Evolutionary conservation across 2,888 invertebrate genomes (phyloP).

Genomic region (Odontomyia ornata): DNA sequence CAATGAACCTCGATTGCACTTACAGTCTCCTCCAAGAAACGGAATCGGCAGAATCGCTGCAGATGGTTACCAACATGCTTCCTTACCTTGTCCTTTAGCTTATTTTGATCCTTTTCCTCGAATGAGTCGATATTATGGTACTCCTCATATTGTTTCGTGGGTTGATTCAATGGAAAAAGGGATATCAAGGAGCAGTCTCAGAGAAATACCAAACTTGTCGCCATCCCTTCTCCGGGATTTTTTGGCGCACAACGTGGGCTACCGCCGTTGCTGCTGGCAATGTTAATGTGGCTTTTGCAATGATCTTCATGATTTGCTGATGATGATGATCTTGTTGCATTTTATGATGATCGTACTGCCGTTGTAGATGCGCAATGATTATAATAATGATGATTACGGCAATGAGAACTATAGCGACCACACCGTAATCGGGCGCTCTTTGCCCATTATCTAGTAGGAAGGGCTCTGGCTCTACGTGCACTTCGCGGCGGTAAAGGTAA

Average conservation of each 20-base stretch:
- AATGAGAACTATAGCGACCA: constrained; percentile 37
- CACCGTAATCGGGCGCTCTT: constrained; percentile 34
- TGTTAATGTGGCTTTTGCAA: constrained; percentile 11
- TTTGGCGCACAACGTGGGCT: not conserved
- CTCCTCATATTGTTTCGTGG: too few relatives aligned
- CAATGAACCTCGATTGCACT: not conserved
- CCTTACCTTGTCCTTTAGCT: too few relatives aligned
- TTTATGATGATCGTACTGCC: constrained; percentile 47
- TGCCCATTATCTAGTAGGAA: constrained; percentile 30
- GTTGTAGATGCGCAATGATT: constrained; percentile 47
- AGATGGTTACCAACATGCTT: too few relatives aligned
- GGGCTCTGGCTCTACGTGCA: constrained; percentile 6
- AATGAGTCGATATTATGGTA: too few relatives aligned
- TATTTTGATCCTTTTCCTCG: too few relatives aligned
- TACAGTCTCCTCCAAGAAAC: constrained; percentile 23
- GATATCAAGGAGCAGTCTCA: too few relatives aligned
- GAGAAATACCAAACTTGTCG: too few relatives aligned
- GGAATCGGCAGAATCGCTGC: not conserved
- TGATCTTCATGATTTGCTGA: constrained; percentile 37
- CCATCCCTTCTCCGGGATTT: not conserved
- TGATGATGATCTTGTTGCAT: constrained; percentile 49
- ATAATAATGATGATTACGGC: constrained; percentile 48
- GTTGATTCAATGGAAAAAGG: too few relatives aligned
- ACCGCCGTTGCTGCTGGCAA: constrained; percentile 9
- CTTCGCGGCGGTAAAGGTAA: constrained; percentile 19